phyloP scores from a whole-genome alignment of 2,113 vertebrate species.

The Chlamydotis undulata region DNA sequence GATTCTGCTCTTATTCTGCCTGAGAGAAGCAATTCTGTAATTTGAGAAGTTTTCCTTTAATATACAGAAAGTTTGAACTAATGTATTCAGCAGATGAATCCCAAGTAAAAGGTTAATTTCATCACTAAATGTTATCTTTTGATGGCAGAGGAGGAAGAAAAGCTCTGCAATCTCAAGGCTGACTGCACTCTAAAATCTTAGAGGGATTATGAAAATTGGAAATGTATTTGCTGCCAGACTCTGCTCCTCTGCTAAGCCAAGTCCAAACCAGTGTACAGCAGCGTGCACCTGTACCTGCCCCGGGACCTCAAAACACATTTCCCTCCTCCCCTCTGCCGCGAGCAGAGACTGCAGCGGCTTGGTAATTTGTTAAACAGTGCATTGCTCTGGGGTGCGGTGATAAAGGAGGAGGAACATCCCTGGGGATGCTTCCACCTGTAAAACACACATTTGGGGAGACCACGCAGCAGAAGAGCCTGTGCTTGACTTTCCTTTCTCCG shows the following conservation, averaged over 20 bases:
- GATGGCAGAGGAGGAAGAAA: background rate
- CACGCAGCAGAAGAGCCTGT: rapidly evolving
- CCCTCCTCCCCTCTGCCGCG: rapidly evolving
- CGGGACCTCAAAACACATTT: background rate
- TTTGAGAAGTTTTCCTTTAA: background rate
- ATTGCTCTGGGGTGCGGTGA: background rate
- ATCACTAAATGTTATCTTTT: background rate
- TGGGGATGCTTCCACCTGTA: background rate
- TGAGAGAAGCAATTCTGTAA: background rate
- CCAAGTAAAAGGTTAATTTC: background rate
- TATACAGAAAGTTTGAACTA: background rate
- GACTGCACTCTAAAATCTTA: background rate
- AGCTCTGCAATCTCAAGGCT: background rate
- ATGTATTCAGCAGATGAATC: background rate
- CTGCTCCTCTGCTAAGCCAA: background rate
- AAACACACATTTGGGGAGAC: background rate
- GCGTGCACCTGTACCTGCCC: background rate
- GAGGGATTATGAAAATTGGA: background rate
- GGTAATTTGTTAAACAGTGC: rapidly evolving
- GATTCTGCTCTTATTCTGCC: background rate
- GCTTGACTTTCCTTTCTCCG: background rate
- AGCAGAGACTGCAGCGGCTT: background rate
- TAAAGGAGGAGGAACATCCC: background rate
- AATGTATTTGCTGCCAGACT: background rate
- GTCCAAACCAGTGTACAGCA: rapidly evolving